Conservation (phyloP, 1,140 invertebrate species). For the Eumaeus atala region DNA sequence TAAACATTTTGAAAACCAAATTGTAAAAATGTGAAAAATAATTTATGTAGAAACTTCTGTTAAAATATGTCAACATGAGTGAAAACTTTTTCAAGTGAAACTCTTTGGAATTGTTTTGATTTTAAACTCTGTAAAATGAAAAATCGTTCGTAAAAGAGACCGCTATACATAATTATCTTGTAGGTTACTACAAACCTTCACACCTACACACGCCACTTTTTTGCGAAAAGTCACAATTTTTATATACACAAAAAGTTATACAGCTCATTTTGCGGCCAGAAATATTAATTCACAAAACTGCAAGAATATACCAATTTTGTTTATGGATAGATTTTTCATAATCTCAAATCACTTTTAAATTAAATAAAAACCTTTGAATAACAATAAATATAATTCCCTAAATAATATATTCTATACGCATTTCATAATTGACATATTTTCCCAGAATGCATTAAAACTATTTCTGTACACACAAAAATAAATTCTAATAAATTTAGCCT, state of each 20-base stretch:
- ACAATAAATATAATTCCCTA: background rate
- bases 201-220: too few relatives aligned
- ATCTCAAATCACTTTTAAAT: background rate
- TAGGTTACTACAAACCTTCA: too few relatives aligned
- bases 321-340: background rate
- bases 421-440: background rate
- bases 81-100: too few relatives aligned
- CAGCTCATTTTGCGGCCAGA: background rate
- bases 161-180: too few relatives aligned
- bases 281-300: background rate
- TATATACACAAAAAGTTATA: too few relatives aligned
- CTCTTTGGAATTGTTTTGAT: too few relatives aligned
- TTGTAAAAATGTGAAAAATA: conserved; percentile 1
- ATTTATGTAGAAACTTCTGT: background rate
- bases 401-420: conserved; percentile 1
- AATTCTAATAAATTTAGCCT: background rate
- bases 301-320: background rate
- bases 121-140: too few relatives aligned
- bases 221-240: too few relatives aligned
- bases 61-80: conserved; percentile 1
- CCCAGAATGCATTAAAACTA: background rate
- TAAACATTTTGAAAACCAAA: conserved; percentile 13
- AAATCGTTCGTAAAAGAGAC: too few relatives aligned
- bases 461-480: background rate
- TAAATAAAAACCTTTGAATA: background rate